A percentile compares a stretch with the other conserved stretches of the same genome.
Conservation (phyloP, 37 sponge, comb jelly and placozoan genomes). For the Oopsacas minuta region DNA sequence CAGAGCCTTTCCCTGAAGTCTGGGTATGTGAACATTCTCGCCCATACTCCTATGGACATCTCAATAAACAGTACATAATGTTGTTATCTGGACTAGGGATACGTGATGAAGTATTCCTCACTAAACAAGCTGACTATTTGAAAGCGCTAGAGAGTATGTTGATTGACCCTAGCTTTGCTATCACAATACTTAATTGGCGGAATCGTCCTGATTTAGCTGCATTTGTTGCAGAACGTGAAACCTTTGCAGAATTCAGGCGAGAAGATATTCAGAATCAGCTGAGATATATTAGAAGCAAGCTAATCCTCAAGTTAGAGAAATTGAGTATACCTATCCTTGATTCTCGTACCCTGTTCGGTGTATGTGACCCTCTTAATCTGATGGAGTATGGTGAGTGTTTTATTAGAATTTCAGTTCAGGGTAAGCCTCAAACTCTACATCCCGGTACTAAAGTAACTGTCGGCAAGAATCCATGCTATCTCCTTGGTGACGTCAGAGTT, state of each 20-base stretch:
- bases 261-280: neutral
- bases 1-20: constrained; percentile 31
- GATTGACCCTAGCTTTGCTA: constrained; percentile 30
- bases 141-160: constrained; percentile 25
- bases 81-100: constrained; percentile 59
- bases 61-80: constrained; percentile 62
- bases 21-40: constrained; percentile 58
- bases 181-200: constrained; percentile 30
- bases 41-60: constrained; percentile 52
- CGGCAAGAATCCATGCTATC: constrained; percentile 58
- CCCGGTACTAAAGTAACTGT: constrained; percentile 32
- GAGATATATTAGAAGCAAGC: constrained; percentile 24
- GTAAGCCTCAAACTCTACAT: constrained; percentile 29
- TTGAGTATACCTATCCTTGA: constrained; percentile 41
- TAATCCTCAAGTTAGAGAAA: constrained; percentile 39
- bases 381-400: constrained; percentile 64
- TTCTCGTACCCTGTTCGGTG: constrained; percentile 70
- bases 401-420: constrained; percentile 32
- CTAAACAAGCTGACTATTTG: constrained; percentile 36
- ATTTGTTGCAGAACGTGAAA: neutral
- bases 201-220: constrained; percentile 35
- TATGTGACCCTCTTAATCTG: constrained; percentile 43
- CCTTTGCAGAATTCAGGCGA: neutral
- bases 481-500: constrained; percentile 54
- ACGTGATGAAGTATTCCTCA: constrained; percentile 38